Evolutionary conservation across 1,140 invertebrate genomes (phyloP), one percentile per base, ranked within the genome.

Genomic region (Monochamus saltuarius): DNA sequence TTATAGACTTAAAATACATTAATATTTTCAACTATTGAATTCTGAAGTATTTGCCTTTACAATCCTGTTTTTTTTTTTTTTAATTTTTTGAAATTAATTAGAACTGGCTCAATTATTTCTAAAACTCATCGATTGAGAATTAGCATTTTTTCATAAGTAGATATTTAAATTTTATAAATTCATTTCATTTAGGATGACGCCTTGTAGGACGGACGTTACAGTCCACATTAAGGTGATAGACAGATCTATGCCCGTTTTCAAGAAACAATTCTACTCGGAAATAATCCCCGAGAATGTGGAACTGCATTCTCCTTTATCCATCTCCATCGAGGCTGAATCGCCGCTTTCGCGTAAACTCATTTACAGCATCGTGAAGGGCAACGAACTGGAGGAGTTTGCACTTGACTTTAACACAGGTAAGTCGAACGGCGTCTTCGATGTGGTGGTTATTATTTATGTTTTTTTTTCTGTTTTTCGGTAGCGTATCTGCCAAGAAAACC

Each of bases 381-480:
- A 92, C 72, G 84, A 87, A 66, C 81, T 88, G 68, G 90, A 92
- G 76, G 86, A 90, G 73, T 93, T 94, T 74, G 84, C 87, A 54
- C 80, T 94, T 46, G 90, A 93, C 76, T 94, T 92, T 72, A 92
- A 92, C 75, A 92, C 91, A 74, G 93, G 93, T 95, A 80, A 80
- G 81, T 75, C 35, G 59, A 51, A 17, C 8, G 4, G 1, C 11
- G 29, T 50, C 11, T 50, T 29, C 36, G n/a, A n/a, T 29, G 22
- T 29, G 22, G 22, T 29, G 6, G 22, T 29, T 29, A 29, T 29
- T 29, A 29, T 29, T 29, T 29, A 6, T 29, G 2, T 29, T 29
- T 29, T 29, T 29, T 29, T 29, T 29, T 29, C 29, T 55, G 13
- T 43, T 55, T 16, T 49, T 29, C 22, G n/a, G 22, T 49, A 42